These are phyloP conservation scores for Drosophila orena DNA, from an alignment of 1,140 invertebrate genomes.

Conservation along the genomic window DNA sequence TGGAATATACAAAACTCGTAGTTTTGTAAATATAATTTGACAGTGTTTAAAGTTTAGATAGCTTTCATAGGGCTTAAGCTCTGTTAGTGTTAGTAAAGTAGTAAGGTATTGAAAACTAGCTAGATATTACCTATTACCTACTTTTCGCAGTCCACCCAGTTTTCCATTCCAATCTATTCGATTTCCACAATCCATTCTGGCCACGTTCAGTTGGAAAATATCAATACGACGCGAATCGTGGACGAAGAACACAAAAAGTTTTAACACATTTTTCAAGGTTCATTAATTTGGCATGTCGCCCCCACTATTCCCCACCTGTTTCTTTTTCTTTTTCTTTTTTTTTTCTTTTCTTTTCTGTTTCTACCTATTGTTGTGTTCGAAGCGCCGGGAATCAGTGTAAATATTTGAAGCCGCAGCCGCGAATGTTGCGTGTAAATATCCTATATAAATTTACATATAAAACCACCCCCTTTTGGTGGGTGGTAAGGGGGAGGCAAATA, in stretches of 20 bases:
- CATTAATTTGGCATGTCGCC: conserved; percentile 66
- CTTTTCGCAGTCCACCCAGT: conserved; percentile 2
- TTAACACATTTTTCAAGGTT: conserved; percentile 84
- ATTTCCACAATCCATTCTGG: not conserved
- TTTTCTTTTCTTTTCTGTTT: no score
- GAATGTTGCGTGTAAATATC: conserved; percentile 82
- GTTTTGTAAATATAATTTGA: no score
- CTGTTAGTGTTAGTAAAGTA: no score
- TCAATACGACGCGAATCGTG: conserved; percentile 62
- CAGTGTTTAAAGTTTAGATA: no score
- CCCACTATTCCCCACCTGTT: not conserved
- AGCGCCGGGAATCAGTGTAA: conserved; percentile 68
- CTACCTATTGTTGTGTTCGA: not conserved
- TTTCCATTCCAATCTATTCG: not conserved
- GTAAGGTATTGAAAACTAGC: no score
- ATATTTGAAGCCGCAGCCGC: conserved; percentile 76
- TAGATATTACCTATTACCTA: conserved; percentile 34
- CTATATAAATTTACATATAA: conserved; percentile 71
- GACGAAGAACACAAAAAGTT: conserved; percentile 59
- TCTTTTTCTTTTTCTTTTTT: not conserved
- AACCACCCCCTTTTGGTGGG: conserved; percentile 1
- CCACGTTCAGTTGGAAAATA: conserved; percentile 32
- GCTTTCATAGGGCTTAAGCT: no score
- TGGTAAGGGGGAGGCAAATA: conserved; percentile 34
- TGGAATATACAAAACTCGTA: no score